Conservation (phyloP, 2,797 vertebrate genomes). For the Syndactyla subalaris region DNA sequence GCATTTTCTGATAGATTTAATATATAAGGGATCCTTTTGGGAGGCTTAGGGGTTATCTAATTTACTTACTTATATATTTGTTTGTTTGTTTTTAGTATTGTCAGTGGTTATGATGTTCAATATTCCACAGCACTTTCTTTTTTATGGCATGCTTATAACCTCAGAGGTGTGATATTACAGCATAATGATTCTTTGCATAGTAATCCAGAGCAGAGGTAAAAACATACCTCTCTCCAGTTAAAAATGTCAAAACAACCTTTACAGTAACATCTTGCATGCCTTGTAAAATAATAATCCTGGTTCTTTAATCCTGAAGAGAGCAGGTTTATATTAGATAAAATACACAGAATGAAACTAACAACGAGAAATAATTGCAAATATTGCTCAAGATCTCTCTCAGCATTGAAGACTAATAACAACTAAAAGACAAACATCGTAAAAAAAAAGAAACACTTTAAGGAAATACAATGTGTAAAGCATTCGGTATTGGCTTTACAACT, state of each 20-base stretch:
- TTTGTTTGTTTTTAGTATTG: neutral
- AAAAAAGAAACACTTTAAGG: neutral
- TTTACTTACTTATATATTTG: neutral
- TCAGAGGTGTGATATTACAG: slow-evolving; percentile 15
- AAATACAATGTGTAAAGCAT: neutral
- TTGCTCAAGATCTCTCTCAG: neutral
- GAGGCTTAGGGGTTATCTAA: neutral
- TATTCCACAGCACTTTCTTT: neutral
- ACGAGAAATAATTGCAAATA: neutral
- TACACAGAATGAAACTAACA: neutral
- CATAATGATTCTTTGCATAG: neutral
- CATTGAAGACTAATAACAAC: neutral
- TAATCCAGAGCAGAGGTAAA: neutral
- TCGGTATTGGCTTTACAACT: neutral
- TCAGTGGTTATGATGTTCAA: neutral
- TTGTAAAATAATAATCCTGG: neutral
- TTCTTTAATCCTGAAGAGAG: neutral
- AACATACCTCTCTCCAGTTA: neutral
- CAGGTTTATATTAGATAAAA: neutral
- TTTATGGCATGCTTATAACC: neutral
- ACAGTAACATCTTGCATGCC: neutral
- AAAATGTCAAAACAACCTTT: neutral
- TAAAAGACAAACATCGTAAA: neutral
- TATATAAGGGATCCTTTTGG: neutral
- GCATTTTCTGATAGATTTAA: neutral